Evolutionary conservation across 1,140 invertebrate species (phyloP), one percentile per base, ranked within the genome.

Genomic region (Musca vetustissima): DNA sequence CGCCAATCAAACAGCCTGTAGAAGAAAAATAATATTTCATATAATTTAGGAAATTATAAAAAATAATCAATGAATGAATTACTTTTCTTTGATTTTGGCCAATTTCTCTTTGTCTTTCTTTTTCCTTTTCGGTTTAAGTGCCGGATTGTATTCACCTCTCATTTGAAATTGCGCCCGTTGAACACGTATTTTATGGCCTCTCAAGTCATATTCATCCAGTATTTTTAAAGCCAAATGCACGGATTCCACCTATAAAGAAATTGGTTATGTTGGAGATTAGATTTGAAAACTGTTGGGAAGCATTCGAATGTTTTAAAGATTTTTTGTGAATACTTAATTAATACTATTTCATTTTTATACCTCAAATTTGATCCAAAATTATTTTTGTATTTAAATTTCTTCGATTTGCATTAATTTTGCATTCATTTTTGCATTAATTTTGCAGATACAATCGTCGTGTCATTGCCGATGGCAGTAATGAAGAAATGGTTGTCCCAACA

Each of bases 61-160:
- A n/a, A n/a, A n/a, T n/a, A n/a, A n/a, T n/a, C 4, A 47, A 15
- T 14, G 43, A 1, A 0, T 32, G n/a, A 25, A 83, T 85, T 82
- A 93, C 89, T 96, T 98, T 80, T 98, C 92, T 75, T 98, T 94
- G 82, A 93, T 91, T 83, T 96, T 96, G 83, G 95, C 95, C 67
- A 97, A 81, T 79, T 95, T 96, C 69, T 96, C 90, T 72, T 95
- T 90, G 57, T 95, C 92, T 83, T 95, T 95, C 76, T 92, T 91
- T 77, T 92, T 96, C 79, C 93, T 93, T 80, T 94, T 96, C 2
- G 95, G 97, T 83, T 98, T 98, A 48, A 96, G 88, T 0, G 88
- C 88, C 11, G 98, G 96, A 87, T 99, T 94, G 83, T 95, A 99
- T 59, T 92, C 86, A 14, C 98, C 98, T 83, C 98, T 98, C 86